Conservation (phyloP, 2,888 invertebrate genomes). For the Heliconius aoede region DNA sequence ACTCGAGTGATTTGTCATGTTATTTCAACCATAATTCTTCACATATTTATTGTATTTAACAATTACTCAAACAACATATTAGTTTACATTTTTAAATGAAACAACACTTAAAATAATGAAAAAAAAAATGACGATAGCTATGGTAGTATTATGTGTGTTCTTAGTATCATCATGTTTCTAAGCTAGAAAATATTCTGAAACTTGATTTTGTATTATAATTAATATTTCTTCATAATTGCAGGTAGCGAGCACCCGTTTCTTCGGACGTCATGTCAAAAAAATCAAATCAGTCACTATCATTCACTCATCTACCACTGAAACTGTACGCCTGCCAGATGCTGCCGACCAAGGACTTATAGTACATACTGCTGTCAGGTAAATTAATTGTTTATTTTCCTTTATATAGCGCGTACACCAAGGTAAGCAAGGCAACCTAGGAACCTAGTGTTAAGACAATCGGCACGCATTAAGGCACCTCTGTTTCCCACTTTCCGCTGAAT, state of each 20-base stretch:
- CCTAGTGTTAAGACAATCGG: too few relatives aligned
- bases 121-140: slow-evolving; percentile 1
- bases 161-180: background rate
- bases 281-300: slow-evolving; percentile 94
- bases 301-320: slow-evolving; percentile 95
- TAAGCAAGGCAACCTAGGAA: too few relatives aligned
- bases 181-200: background rate
- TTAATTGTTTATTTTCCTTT: background rate
- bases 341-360: slow-evolving; percentile 90
- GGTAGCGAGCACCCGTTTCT: slow-evolving; percentile 91
- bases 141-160: background rate
- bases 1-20: too few relatives aligned
- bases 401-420: too few relatives aligned
- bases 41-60: background rate
- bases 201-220: background rate
- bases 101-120: background rate
- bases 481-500: too few relatives aligned
- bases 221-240: slow-evolving; percentile 60
- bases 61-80: background rate
- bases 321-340: slow-evolving; percentile 91
- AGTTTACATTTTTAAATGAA: too few relatives aligned
- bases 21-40: background rate
- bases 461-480: too few relatives aligned
- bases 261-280: slow-evolving; percentile 92
- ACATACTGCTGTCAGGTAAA: slow-evolving; percentile 89